These are phyloP conservation scores for Eupithecia vulgata DNA, from an alignment of 2,888 invertebrate species.

Conservation along the genomic window DNA sequence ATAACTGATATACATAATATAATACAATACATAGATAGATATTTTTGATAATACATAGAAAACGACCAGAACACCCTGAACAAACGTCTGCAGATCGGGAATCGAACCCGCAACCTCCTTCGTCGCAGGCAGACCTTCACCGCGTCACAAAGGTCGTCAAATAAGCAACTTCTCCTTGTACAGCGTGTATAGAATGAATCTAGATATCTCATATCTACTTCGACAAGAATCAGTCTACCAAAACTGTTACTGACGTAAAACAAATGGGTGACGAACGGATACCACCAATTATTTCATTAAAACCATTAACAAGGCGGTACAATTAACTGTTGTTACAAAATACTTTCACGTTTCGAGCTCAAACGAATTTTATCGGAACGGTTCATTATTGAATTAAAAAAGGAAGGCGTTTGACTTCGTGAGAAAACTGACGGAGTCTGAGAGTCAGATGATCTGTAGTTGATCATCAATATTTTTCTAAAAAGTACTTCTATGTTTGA, in stretches of 20 bases:
- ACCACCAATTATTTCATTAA: constrained; percentile 73
- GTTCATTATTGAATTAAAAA: constrained; percentile 31
- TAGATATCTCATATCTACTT: too few species aligned
- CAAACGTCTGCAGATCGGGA: too few species aligned
- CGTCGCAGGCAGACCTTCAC: too few species aligned
- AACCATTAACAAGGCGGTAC: constrained; percentile 52
- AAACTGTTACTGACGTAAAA: constrained; percentile 1
- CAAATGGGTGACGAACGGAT: constrained; percentile 52
- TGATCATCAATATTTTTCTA: too few species aligned
- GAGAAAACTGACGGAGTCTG: constrained; percentile 15
- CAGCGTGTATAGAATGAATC: neutral
- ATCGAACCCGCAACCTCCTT: too few species aligned
- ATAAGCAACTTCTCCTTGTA: neutral
- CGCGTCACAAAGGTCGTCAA: too few species aligned
- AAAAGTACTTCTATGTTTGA: too few species aligned
- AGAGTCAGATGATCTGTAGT: too few species aligned
- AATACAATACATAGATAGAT: too few species aligned
- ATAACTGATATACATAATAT: too few species aligned
- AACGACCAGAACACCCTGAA: too few species aligned
- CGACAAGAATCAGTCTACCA: neutral
- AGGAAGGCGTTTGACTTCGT: constrained; percentile 16
- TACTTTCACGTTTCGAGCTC: constrained; percentile 50
- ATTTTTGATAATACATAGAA: too few species aligned
- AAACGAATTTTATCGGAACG: constrained; percentile 41
- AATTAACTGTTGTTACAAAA: constrained; percentile 52